Evolutionary conservation across 2,888 invertebrate genomes (phyloP), one percentile per base, ranked within the genome.

Genomic region (Orchesella flavescens): DNA sequence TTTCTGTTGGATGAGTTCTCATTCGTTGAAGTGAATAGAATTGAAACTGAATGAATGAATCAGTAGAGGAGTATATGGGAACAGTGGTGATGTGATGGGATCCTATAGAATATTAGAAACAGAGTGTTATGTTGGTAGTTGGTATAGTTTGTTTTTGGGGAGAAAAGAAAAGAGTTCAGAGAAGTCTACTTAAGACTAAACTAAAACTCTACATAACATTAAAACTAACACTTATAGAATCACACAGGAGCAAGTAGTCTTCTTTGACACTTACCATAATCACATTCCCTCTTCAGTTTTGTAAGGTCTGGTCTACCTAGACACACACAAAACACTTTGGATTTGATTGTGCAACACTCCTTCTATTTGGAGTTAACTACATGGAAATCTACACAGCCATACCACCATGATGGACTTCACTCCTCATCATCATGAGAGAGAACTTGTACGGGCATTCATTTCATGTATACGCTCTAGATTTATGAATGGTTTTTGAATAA

Each of bases 231-330:
- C 34, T 34, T 34, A 34, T 34, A 34, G 34, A 34, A 34, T 34
- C 34, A 34, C 34, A 34, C 3, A 34, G 59, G 17, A 17, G 59
- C 68, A 77, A 77, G 59, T 66, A 68, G 75, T 63, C 49, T 53
- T 74, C 82, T 76, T 83, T 77, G 71, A 74, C 82, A 76, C 71
- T 82, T 82, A 49, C 71, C 61, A 69, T 78, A 78, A 78, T 78
- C 69, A 71, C 71, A 78, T 19, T 59, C 57, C 10, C 61, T 61
- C 61, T 24, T 24, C 59, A 59, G 68, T 46, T 77, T 61, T 69
- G 24, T 49, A n/a, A 34, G 17, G 63, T 63, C 15, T 24, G n/a
- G n/a, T n/a, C n/a, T n/a, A n/a, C n/a, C 7, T 7, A 34, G 3
- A 34, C 34, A 24, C 24, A 23, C 12, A 61, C 15, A 66, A 66